A percentile compares a stretch with the other conserved stretches of the same genome.
phyloP scores from a whole-genome alignment of 2,113 vertebrate genomes.

The Clinocottus analis region DNA sequence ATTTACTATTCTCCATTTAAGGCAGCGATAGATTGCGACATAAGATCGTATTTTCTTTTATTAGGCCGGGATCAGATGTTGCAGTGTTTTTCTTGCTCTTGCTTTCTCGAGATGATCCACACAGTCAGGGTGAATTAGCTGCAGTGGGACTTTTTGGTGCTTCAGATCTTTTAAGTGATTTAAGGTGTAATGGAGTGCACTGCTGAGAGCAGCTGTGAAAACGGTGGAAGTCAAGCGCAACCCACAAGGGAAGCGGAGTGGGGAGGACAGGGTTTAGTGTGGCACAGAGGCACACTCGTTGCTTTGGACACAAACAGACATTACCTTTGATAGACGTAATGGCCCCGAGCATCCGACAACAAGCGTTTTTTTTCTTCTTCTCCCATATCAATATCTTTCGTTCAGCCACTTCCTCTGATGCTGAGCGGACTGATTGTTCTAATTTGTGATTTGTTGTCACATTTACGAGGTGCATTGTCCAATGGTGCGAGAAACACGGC shows the following conservation, averaged over 20 bases:
- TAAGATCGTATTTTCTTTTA: slow-evolving; percentile 37
- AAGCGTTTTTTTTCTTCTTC: not conserved
- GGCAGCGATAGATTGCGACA: slow-evolving; percentile 29
- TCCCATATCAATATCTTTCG: slow-evolving; percentile 1
- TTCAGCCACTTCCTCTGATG: not conserved
- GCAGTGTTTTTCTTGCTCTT: slow-evolving; percentile 58
- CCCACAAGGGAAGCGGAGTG: slow-evolving; percentile 71
- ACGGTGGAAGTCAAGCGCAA: slow-evolving; percentile 78
- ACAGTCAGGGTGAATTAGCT: slow-evolving; percentile 75
- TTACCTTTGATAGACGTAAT: slow-evolving; percentile 50
- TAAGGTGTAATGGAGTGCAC: slow-evolving; percentile 84
- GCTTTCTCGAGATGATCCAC: slow-evolving; percentile 67
- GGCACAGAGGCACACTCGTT: slow-evolving; percentile 40
- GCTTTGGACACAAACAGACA: slow-evolving; percentile 61
- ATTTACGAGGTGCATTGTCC: slow-evolving; percentile 38
- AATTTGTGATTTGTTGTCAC: slow-evolving; percentile 53
- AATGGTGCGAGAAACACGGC: slow-evolving; percentile 15
- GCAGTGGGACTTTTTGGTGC: slow-evolving; percentile 75
- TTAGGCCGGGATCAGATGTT: slow-evolving; percentile 52
- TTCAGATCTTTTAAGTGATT: slow-evolving; percentile 83
- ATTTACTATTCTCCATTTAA: slow-evolving; percentile 48
- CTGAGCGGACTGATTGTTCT: slow-evolving; percentile 15
- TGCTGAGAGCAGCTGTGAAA: slow-evolving; percentile 80
- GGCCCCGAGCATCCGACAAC: slow-evolving; percentile 11
- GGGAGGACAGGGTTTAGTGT: slow-evolving; percentile 60